Evolutionary conservation across 1,140 invertebrate genomes (phyloP).

Genomic region (Cylas formicarius): DNA sequence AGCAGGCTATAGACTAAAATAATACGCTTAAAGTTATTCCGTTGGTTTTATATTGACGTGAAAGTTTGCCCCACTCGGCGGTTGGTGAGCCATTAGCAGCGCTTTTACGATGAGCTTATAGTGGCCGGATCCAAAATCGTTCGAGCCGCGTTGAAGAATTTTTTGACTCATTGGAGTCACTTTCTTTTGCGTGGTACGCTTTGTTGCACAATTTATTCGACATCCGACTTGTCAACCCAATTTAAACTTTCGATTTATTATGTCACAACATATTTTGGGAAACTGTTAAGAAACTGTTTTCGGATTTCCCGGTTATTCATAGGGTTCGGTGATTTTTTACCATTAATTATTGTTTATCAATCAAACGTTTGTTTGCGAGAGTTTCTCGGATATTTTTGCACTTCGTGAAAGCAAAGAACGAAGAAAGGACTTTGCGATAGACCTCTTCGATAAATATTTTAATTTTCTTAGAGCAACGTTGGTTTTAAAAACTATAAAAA

Average conservation of each 20-base stretch:
- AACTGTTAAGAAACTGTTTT: too few relatives aligned
- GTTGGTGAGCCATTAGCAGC: slow-evolving; percentile 12
- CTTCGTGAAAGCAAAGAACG: too few relatives aligned
- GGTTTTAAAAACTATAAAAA: too few relatives aligned
- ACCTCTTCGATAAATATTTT: too few relatives aligned
- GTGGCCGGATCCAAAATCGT: slow-evolving; percentile 24
- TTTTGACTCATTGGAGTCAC: slow-evolving; percentile 29
- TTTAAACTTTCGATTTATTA: slow-evolving; percentile 27
- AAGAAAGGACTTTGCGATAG: too few relatives aligned
- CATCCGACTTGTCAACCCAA: slow-evolving; percentile 25
- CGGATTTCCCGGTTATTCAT: too few relatives aligned
- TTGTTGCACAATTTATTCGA: slow-evolving; percentile 27
- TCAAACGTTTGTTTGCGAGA: too few relatives aligned
- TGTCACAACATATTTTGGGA: too few relatives aligned
- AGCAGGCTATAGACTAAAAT: slow-evolving; percentile 28
- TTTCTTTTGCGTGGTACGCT: slow-evolving; percentile 30
- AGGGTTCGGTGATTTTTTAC: too few relatives aligned
- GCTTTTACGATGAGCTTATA: slow-evolving; percentile 22
- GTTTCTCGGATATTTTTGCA: too few relatives aligned
- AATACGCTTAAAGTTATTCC: slow-evolving; percentile 39
- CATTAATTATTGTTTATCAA: too few relatives aligned
- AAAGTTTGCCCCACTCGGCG: slow-evolving; percentile 37
- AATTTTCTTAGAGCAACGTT: too few relatives aligned
- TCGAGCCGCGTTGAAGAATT: slow-evolving; percentile 21
- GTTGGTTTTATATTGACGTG: slow-evolving; percentile 41